Evolutionary conservation across 1,140 invertebrate species (phyloP).

Genomic region (Temnothorax curvispinosus): DNA sequence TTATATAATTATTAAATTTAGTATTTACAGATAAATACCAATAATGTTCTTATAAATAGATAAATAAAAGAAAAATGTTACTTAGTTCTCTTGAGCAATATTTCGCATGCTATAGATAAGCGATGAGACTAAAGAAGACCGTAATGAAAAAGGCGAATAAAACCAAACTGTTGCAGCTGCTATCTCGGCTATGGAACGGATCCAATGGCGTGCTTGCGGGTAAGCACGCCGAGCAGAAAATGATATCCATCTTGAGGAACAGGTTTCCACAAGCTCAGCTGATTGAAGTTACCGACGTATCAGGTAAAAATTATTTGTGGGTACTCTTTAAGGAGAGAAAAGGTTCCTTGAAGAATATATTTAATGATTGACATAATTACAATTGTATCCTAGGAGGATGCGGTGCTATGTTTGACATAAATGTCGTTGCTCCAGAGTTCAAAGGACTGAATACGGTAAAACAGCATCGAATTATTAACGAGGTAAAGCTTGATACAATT

Average conservation of each 20-base stretch:
- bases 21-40: too few relatives aligned
- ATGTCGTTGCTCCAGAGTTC: conserved; percentile 91
- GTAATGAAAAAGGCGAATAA: conserved; percentile 77
- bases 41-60: too few relatives aligned
- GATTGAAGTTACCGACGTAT: conserved; percentile 90
- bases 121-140: not conserved
- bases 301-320: conserved; percentile 46
- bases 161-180: conserved; percentile 83
- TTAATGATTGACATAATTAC: not conserved
- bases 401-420: conserved; percentile 95
- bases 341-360: not conserved
- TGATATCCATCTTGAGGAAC: conserved; percentile 84
- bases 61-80: not conserved
- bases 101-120: conserved; percentile 35
- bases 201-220: conserved; percentile 77
- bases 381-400: conserved; percentile 89
- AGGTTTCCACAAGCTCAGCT: conserved; percentile 89
- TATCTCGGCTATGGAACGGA: conserved; percentile 83
- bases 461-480: conserved; percentile 93
- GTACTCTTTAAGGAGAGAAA: too few relatives aligned
- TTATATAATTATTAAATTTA: too few relatives aligned
- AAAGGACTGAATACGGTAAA: conserved; percentile 91
- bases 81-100: conserved; percentile 1
- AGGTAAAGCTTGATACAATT: conserved; percentile 83
- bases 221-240: conserved; percentile 83